Base-by-base conservation (phyloP, 1,140 invertebrate species). In the Dinothrombium tinctorium region DNA sequence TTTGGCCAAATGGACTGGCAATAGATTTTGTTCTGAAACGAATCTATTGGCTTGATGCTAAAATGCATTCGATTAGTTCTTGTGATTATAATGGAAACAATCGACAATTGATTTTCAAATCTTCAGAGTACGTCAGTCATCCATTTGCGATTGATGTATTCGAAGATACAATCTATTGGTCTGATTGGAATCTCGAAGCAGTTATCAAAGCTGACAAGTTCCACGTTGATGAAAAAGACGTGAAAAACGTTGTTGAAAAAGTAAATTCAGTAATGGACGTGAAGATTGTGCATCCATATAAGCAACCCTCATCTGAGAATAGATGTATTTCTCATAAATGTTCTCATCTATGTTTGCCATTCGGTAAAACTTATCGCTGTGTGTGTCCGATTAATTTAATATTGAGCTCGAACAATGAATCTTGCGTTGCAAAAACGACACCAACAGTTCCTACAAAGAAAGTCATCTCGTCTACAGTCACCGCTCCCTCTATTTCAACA, bases 1-100 rank as follows among this genome's bases (percentile, higher is more conserved):
- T 76, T 55, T 94, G 86, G 86, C 87, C 90, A n/a, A 94, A 94
- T 57, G 86, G 83, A 7, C 64, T 98, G 4, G 81, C 89, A 3
- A 56, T 96, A 40, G 67, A 89, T 58, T 58, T 86, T 41, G 73
- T 87, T 11, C 68, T 69, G 26, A 69, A 74, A 53, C 68, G 75
- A 23, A 64, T 96, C 5, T 96, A 82, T 57, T 96, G 87, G 87
- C 69, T 90, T 28, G 90, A 98, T 62, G 86, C 84, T 4, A 95
- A 94, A 62, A 59, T 83, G 43, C 77, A 83, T 54, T 68, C 72
- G 11, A 77, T 89, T 46, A 80, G 74, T 1, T 78, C 76, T 0
- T 76, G 76, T 48, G 74, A 84, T 61, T 84, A 74, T 54, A 76
- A 90, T 57, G 86, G 86, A 2, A 62, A 66, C 0, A 68, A 74